Conservation (phyloP, 2,797 vertebrate genomes). For the Meda fulgida region DNA sequence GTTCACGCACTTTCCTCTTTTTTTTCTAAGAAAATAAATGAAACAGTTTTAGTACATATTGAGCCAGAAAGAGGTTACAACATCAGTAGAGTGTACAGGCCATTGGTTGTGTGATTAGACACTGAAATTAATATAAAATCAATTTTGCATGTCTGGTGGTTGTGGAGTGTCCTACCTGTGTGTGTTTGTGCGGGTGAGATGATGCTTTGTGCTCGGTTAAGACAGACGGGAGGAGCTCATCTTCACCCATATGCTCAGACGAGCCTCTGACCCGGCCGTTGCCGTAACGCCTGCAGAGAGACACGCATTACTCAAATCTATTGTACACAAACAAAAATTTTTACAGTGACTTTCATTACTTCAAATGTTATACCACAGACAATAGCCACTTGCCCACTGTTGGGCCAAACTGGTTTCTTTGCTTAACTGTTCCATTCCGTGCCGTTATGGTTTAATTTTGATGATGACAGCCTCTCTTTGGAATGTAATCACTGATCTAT, state of each 20-base stretch:
- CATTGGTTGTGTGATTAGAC: neutral
- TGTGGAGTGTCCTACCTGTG: conserved; percentile 49
- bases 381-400: neutral
- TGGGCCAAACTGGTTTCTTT: too few relatives aligned
- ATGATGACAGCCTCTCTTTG: too few relatives aligned
- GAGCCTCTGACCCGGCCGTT: conserved; percentile 68
- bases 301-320: neutral
- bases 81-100: neutral
- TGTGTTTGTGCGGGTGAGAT: conserved; percentile 52
- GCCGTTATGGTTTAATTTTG: too few relatives aligned
- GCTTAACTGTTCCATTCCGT: too few relatives aligned
- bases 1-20: conserved; percentile 76
- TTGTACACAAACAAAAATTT: conserved; percentile 4
- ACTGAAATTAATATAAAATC: neutral
- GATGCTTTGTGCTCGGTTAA: conserved; percentile 63
- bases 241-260: conserved; percentile 66
- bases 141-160: neutral
- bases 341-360: conserved; percentile 1
- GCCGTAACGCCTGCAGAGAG: conserved; percentile 64
- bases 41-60: neutral
- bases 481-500: too few relatives aligned
- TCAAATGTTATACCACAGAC: neutral
- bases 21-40: conserved; percentile 71
- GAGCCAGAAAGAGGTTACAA: neutral
- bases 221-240: conserved; percentile 64